Percentiles rank a stretch among this genome's conserved stretches.
Evolutionary conservation across 2,888 invertebrate species (phyloP).

Genomic region (Polyommatus iphigenia): DNA sequence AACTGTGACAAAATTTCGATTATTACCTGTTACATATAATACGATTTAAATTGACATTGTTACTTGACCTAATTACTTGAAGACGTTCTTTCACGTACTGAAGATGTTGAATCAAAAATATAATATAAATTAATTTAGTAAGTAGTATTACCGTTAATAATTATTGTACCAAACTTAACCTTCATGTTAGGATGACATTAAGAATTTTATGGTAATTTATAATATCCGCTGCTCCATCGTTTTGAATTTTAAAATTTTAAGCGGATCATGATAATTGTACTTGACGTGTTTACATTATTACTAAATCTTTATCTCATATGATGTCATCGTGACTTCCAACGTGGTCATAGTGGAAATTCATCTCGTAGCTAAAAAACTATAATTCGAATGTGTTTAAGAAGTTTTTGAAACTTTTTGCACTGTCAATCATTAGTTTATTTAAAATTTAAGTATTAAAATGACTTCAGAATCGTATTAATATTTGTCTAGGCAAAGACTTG

Average conservation of each 20-base stretch:
- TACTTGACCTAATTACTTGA: no score
- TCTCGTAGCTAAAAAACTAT: constrained; percentile 9
- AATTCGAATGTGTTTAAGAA: not conserved
- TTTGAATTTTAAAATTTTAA: constrained; percentile 24
- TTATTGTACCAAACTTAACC: not conserved
- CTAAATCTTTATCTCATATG: constrained; percentile 54
- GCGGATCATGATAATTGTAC: constrained; percentile 39
- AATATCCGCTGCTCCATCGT: not conserved
- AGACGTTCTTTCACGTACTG: no score
- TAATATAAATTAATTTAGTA: not conserved
- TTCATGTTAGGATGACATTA: not conserved
- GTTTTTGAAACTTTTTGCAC: not conserved
- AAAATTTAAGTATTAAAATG: not conserved
- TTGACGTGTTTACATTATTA: constrained; percentile 68
- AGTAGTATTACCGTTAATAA: not conserved
- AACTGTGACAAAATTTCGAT: not conserved
- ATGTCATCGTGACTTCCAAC: constrained; percentile 38
- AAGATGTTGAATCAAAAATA: not conserved
- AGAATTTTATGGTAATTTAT: constrained; percentile 1
- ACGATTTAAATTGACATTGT: not conserved
- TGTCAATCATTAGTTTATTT: constrained; percentile 1
- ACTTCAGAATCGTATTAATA: not conserved
- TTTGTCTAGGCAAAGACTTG: not conserved
- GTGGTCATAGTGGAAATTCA: constrained; percentile 21
- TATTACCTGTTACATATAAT: not conserved